phyloP scores from a whole-genome alignment of 2,797 vertebrate genomes.

The Microctenopoma steveboyesi region DNA sequence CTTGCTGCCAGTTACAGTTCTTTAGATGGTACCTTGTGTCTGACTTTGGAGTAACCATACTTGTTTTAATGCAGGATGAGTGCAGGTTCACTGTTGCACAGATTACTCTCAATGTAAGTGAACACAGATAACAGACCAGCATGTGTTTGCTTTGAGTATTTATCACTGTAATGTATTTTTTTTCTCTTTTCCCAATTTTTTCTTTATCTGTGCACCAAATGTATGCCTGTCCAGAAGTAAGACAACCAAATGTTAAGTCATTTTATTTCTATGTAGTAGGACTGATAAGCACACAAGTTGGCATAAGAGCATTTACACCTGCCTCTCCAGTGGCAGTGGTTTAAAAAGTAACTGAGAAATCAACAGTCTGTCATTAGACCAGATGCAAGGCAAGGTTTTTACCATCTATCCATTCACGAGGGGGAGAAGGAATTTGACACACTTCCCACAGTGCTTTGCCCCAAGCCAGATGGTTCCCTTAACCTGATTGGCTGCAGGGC shows the following conservation, averaged over 20 bases:
- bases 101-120: constrained; percentile 70
- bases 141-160: constrained; percentile 21
- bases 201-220: background rate
- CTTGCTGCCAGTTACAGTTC: constrained; percentile 13
- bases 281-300: background rate
- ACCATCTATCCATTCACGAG: constrained; percentile 55
- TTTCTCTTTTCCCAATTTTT: background rate
- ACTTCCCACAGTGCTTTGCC: constrained; percentile 82
- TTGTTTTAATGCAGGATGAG: constrained; percentile 71
- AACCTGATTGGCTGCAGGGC: constrained; percentile 74
- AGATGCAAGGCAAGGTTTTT: constrained; percentile 53
- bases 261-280: background rate
- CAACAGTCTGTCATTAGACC: constrained; percentile 14
- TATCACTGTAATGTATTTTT: background rate
- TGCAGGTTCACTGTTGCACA: constrained; percentile 66
- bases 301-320: constrained; percentile 10
- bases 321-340: constrained; percentile 10
- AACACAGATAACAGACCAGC: constrained; percentile 22
- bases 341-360: constrained; percentile 15
- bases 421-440: constrained; percentile 75
- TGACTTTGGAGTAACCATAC: constrained; percentile 55
- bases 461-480: constrained; percentile 61
- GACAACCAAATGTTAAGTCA: background rate
- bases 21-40: constrained; percentile 27
- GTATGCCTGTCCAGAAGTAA: background rate